These are phyloP conservation scores for Myotis daubentonii DNA, from an alignment of 2,797 vertebrate genomes.

Conservation along the genomic window DNA sequence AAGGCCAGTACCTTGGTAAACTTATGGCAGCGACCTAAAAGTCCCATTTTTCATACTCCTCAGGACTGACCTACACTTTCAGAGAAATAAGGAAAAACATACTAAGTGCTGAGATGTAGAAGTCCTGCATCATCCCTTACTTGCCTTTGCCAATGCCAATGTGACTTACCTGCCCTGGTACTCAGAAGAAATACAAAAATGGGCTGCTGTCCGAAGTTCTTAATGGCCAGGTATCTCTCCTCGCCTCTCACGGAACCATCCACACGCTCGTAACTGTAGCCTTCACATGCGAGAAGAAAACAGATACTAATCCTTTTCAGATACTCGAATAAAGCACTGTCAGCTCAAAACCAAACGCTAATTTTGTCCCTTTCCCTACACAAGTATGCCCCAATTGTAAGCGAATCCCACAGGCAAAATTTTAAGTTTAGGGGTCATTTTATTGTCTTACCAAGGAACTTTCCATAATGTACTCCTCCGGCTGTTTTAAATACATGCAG, in stretches of 20 bases:
- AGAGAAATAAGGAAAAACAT: background rate
- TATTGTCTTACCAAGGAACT: background rate
- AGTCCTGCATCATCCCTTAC: too few species aligned
- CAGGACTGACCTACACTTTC: background rate
- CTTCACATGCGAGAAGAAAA: conserved; percentile 82
- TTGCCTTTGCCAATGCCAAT: background rate
- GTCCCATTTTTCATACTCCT: background rate
- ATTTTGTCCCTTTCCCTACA: background rate
- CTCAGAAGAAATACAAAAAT: conserved; percentile 95
- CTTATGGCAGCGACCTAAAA: background rate
- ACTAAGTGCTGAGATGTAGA: background rate
- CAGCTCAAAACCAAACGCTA: background rate
- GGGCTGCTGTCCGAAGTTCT: conserved; percentile 93
- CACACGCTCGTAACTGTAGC: conserved; percentile 95
- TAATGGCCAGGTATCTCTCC: conserved; percentile 94
- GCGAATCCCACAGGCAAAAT: background rate
- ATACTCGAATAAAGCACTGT: background rate
- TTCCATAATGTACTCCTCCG: background rate
- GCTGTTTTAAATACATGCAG: background rate
- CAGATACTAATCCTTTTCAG: conserved; percentile 5
- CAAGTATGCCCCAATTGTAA: background rate
- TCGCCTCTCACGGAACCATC: conserved; percentile 95
- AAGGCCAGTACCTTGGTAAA: background rate
- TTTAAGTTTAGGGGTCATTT: background rate
- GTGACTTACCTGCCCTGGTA: conserved; percentile 92